These are phyloP conservation scores for Numenius phaeopus DNA, from an alignment of 2,797 vertebrate species.

Conservation along the genomic window DNA sequence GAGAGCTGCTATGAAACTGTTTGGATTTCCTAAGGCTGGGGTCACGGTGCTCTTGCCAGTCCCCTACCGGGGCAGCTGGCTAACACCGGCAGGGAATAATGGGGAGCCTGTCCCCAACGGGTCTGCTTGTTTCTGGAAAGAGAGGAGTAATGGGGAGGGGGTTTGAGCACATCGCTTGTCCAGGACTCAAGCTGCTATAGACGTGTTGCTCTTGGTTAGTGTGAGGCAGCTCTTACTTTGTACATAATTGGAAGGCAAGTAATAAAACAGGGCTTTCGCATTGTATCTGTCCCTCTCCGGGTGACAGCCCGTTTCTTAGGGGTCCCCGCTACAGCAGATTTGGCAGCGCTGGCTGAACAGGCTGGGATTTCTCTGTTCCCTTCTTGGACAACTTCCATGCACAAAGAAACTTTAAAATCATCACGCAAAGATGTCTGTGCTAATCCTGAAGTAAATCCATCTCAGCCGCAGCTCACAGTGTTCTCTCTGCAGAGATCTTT, in stretches of 20 bases:
- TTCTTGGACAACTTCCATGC: not conserved
- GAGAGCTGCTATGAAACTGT: not conserved
- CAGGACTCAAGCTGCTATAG: accelerated
- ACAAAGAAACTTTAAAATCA: not conserved
- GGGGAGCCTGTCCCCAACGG: not conserved
- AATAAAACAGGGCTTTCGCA: not conserved
- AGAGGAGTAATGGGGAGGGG: not conserved
- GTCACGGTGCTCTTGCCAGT: accelerated
- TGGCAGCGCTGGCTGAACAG: not conserved
- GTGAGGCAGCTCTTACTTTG: not conserved
- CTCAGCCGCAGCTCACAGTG: not conserved
- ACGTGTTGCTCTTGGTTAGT: not conserved
- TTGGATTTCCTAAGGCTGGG: not conserved
- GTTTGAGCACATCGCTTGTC: not conserved
- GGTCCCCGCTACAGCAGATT: not conserved
- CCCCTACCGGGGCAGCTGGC: not conserved
- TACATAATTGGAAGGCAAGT: not conserved
- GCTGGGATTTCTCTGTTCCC: not conserved
- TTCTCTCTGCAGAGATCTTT: not conserved
- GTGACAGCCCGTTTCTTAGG: not conserved
- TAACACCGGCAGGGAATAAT: accelerated
- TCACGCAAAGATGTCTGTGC: not conserved
- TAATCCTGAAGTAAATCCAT: not conserved
- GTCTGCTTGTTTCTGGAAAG: not conserved
- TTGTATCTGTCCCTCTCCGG: not conserved